Evolutionary conservation across 2,113 vertebrate species (phyloP).

Genomic region (Macroglossus sobrinus): DNA sequence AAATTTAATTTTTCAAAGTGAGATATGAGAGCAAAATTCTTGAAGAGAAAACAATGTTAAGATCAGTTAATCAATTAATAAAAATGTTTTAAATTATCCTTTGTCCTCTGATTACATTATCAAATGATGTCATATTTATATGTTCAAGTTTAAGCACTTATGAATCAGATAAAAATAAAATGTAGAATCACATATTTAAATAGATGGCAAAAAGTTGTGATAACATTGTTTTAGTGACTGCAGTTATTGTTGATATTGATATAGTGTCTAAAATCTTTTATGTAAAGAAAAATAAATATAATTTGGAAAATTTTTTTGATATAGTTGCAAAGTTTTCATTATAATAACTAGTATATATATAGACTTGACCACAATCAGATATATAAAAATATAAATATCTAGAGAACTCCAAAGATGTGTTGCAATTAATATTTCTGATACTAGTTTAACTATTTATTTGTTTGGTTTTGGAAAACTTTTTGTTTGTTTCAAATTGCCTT

Average conservation of each 20-base stretch:
- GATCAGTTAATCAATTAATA: neutral
- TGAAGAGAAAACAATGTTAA: neutral
- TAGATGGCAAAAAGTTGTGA: neutral
- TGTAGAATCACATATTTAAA: neutral
- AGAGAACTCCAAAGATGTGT: neutral
- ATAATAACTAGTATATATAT: neutral
- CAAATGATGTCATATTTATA: neutral
- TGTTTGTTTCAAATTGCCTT: neutral
- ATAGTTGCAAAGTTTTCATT: neutral
- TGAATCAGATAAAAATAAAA: neutral
- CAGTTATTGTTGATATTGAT: neutral
- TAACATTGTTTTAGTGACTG: neutral
- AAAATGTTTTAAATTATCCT: neutral
- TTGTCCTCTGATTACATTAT: neutral
- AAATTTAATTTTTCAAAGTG: neutral
- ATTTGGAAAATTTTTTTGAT: neutral
- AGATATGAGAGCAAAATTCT: neutral
- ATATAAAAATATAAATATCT: neutral
- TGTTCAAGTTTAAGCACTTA: neutral
- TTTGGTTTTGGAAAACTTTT: neutral
- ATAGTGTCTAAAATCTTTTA: neutral
- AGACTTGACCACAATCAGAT: neutral
- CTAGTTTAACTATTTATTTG: neutral
- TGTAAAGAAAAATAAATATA: neutral
- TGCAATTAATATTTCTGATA: neutral